A percentile compares a stretch with the other conserved stretches of the same genome.
Conservation (phyloP, 2,888 invertebrate species). For the Antheraea assamensis region DNA sequence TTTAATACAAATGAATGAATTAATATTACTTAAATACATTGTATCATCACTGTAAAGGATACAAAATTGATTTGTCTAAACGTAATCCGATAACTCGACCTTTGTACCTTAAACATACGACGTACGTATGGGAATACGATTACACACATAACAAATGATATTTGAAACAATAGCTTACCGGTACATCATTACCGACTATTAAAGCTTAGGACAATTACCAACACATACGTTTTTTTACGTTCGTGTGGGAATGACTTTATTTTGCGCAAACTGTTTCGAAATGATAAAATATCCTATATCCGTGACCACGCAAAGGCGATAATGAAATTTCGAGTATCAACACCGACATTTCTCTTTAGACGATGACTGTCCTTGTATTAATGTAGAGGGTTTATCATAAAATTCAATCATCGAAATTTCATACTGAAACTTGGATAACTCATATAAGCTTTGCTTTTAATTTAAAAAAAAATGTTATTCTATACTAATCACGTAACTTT, state of each 20-base stretch:
- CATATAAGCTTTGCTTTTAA: too few species aligned
- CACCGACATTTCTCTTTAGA: too few species aligned
- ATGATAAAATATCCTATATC: neutral
- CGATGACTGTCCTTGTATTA: too few species aligned
- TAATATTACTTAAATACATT: neutral
- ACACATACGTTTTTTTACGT: neutral
- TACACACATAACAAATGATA: neutral
- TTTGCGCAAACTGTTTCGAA: neutral
- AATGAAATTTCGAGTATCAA: too few species aligned
- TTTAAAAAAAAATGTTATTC: too few species aligned
- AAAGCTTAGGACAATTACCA: neutral
- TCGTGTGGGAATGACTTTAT: neutral
- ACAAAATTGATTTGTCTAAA: neutral
- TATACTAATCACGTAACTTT: too few species aligned
- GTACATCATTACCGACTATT: neutral
- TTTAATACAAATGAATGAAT: too few species aligned
- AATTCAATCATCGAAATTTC: too few species aligned
- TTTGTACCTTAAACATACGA: neutral
- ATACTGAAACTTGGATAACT: too few species aligned
- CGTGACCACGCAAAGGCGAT: too few species aligned
- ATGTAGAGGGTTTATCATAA: too few species aligned
- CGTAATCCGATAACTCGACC: neutral
- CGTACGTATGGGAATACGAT: neutral
- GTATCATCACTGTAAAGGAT: neutral
- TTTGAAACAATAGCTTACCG: neutral